A percentile compares a stretch with the other conserved stretches of the same genome.
phyloP scores from a whole-genome alignment of 2,888 invertebrate species.

The Perizoma affinitatum region DNA sequence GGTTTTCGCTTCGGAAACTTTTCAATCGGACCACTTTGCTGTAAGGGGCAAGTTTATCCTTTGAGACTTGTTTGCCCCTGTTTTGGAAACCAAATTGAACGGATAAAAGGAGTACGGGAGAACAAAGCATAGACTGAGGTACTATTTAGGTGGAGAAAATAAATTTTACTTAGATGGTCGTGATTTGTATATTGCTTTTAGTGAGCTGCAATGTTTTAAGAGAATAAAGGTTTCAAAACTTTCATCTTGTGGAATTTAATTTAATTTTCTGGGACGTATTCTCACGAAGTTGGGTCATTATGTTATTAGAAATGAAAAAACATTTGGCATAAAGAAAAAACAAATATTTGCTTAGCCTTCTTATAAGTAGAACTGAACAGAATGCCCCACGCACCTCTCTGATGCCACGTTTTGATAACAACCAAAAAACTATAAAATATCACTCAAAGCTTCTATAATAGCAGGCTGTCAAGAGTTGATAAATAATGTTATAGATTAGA shows the following conservation, averaged over 20 bases:
- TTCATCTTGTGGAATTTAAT: too few relatives aligned
- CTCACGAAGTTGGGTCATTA: too few relatives aligned
- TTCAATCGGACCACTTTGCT: constrained; percentile 64
- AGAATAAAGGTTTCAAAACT: constrained; percentile 2
- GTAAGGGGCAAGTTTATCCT: constrained; percentile 59
- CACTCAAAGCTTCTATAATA: not conserved
- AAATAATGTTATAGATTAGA: constrained; percentile 26
- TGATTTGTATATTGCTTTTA: constrained; percentile 14
- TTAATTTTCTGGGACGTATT: too few relatives aligned
- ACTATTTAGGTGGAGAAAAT: constrained; percentile 26
- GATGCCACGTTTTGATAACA: too few relatives aligned
- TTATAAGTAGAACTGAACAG: too few relatives aligned
- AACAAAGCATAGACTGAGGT: constrained; percentile 46
- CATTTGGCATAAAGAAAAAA: too few relatives aligned
- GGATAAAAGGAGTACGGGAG: constrained; percentile 35
- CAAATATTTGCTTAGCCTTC: too few relatives aligned
- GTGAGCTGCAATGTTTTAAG: constrained; percentile 3
- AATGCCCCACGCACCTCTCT: too few relatives aligned
- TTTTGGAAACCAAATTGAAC: constrained; percentile 69
- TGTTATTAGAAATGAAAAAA: too few relatives aligned
- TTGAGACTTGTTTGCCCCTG: constrained; percentile 55
- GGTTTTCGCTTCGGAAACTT: constrained; percentile 61
- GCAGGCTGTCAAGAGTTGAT: constrained; percentile 7
- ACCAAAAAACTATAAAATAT: too few relatives aligned
- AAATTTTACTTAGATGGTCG: constrained; percentile 2